These are phyloP conservation scores for Siderastrea siderea DNA, from an alignment of 92 coral and sea anemone genomes.

Conservation along the genomic window DNA sequence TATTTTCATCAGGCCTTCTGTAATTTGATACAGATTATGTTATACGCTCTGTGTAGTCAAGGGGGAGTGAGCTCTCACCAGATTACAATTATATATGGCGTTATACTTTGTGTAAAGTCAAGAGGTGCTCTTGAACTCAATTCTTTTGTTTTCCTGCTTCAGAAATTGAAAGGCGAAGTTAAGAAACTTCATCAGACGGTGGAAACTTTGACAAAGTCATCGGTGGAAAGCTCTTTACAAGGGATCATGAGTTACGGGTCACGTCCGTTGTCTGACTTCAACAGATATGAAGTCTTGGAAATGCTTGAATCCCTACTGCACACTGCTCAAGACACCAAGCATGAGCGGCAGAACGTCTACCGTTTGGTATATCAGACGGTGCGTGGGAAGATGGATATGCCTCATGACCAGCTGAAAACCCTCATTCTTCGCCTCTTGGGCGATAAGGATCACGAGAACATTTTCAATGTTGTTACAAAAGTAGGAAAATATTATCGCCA, in stretches of 20 bases:
- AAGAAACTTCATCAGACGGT: background rate
- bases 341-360: constrained; percentile 24
- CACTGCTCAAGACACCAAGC: constrained; percentile 25
- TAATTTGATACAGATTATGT: too few relatives aligned
- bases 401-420: constrained; percentile 18
- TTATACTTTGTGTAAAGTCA: background rate
- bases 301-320: constrained; percentile 31
- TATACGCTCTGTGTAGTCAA: constrained; percentile 1
- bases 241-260: background rate
- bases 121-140: background rate
- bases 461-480: constrained; percentile 33
- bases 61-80: background rate
- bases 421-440: constrained; percentile 41
- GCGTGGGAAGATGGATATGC: constrained; percentile 15
- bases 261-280: background rate
- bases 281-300: background rate
- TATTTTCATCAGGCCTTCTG: background rate
- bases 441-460: constrained; percentile 43
- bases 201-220: background rate
- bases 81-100: background rate
- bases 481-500: constrained; percentile 12
- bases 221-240: too few relatives aligned
- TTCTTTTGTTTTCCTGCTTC: background rate
- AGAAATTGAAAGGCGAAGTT: background rate
- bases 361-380: constrained; percentile 38